A percentile compares a stretch with the other conserved stretches of the same genome.
These are phyloP conservation scores for Phacellophora camtschatica DNA, from an alignment of 30 jellyfish, hydroid and myxozoan genomes.

Conservation along the genomic window DNA sequence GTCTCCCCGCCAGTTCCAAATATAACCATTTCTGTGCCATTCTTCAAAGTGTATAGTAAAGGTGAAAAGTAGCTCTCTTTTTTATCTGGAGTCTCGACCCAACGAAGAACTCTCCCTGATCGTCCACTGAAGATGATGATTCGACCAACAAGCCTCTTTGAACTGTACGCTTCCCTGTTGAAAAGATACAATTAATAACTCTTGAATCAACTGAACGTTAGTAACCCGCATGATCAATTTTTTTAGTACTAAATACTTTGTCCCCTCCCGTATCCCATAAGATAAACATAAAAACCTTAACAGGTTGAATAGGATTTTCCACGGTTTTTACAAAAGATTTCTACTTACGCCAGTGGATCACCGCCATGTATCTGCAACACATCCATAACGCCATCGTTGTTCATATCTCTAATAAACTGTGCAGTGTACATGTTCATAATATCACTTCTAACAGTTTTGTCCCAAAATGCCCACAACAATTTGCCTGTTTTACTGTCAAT, in stretches of 20 bases:
- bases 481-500: constrained; percentile 69
- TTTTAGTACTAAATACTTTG: too few relatives aligned
- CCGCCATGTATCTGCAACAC: constrained; percentile 86
- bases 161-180: constrained; percentile 86
- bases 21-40: constrained; percentile 70
- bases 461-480: constrained; percentile 70
- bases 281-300: too few relatives aligned
- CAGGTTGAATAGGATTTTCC: too few relatives aligned
- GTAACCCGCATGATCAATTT: too few relatives aligned
- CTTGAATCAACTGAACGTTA: too few relatives aligned
- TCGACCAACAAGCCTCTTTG: constrained; percentile 61
- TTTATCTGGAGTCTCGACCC: constrained; percentile 73
- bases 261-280: too few relatives aligned
- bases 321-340: not conserved
- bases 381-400: constrained; percentile 73
- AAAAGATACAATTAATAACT: too few relatives aligned
- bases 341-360: constrained; percentile 76
- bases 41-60: constrained; percentile 66
- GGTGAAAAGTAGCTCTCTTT: constrained; percentile 91
- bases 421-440: constrained; percentile 70
- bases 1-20: constrained; percentile 97
- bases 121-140: constrained; percentile 74
- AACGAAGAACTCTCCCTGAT: constrained; percentile 61
- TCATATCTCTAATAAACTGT: constrained; percentile 69
- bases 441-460: constrained; percentile 30